Percentiles rank a stretch among this genome's conserved stretches.
These are phyloP conservation scores for Pararge aegeria DNA, from an alignment of 1,140 invertebrate species.

Conservation along the genomic window DNA sequence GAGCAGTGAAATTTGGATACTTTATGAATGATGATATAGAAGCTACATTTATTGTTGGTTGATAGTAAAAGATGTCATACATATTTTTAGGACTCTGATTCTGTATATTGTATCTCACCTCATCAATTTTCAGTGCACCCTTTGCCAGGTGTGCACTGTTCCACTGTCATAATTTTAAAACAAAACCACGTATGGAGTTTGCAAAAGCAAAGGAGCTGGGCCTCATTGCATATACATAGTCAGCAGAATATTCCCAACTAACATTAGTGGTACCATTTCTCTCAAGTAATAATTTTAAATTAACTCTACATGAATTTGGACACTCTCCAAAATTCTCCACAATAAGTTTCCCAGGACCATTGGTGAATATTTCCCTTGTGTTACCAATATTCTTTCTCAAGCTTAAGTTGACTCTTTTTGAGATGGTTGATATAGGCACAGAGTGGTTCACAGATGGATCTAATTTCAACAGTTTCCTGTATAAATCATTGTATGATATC, in stretches of 20 bases:
- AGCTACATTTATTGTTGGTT: conserved; percentile 56
- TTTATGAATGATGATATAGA: conserved; percentile 70
- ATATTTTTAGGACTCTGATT: conserved; percentile 67
- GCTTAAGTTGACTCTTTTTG: conserved; percentile 67
- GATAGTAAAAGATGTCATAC: conserved; percentile 67
- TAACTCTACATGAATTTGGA: conserved; percentile 82
- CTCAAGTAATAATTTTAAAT: conserved; percentile 82
- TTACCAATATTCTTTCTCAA: conserved; percentile 78
- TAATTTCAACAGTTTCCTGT: conserved; percentile 53
- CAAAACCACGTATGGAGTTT: conserved; percentile 84
- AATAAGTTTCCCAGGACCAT: conserved; percentile 80
- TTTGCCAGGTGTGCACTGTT: conserved; percentile 74
- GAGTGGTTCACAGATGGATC: conserved; percentile 68
- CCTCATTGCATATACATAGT: conserved; percentile 83
- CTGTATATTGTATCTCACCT: conserved; percentile 67
- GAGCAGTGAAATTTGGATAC: conserved; percentile 70
- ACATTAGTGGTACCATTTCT: conserved; percentile 77
- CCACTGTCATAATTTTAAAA: conserved; percentile 91
- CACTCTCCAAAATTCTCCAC: conserved; percentile 84
- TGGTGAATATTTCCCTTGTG: conserved; percentile 78
- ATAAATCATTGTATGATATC: conserved; percentile 45
- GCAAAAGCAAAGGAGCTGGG: conserved; percentile 83
- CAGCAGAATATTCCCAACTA: conserved; percentile 80
- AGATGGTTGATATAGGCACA: conserved; percentile 45
- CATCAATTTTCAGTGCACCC: conserved; percentile 71